phyloP scores from a whole-genome alignment of 2,797 vertebrate genomes.

The Artibeus jamaicensis region DNA sequence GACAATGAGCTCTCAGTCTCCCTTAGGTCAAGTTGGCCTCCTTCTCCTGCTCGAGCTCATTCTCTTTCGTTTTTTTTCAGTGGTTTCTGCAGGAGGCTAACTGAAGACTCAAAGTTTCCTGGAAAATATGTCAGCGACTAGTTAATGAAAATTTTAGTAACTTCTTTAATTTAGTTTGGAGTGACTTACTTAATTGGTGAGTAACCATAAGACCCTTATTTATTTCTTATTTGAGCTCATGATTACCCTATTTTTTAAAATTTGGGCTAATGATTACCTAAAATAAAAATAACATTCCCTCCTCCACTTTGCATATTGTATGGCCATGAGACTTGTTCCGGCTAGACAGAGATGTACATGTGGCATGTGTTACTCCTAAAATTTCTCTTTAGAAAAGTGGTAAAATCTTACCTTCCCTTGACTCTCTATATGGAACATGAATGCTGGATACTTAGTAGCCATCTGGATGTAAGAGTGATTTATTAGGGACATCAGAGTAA shows the following conservation, averaged over 20 bases:
- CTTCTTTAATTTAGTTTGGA: neutral
- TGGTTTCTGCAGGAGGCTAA: neutral
- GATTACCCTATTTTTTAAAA: neutral
- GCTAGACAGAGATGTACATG: neutral
- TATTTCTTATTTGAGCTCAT: neutral
- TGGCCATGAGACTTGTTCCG: neutral
- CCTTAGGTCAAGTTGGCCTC: neutral
- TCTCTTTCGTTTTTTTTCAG: neutral
- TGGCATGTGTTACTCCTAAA: neutral
- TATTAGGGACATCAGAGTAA: neutral
- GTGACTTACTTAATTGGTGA: neutral
- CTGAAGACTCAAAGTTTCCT: neutral
- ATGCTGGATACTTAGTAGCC: neutral
- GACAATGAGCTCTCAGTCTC: neutral
- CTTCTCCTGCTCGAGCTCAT: neutral
- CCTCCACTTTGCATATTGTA: neutral
- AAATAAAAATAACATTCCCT: no score
- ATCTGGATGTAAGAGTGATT: neutral
- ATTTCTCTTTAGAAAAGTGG: neutral
- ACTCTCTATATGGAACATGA: neutral
- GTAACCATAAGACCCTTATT: neutral
- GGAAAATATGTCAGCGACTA: neutral
- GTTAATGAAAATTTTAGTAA: neutral
- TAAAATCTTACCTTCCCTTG: neutral
- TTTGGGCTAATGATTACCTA: neutral